Evolutionary conservation across 2,797 vertebrate species (phyloP), one percentile per base, ranked within the genome.

Genomic region (Gymnoscopelus braueri): DNA sequence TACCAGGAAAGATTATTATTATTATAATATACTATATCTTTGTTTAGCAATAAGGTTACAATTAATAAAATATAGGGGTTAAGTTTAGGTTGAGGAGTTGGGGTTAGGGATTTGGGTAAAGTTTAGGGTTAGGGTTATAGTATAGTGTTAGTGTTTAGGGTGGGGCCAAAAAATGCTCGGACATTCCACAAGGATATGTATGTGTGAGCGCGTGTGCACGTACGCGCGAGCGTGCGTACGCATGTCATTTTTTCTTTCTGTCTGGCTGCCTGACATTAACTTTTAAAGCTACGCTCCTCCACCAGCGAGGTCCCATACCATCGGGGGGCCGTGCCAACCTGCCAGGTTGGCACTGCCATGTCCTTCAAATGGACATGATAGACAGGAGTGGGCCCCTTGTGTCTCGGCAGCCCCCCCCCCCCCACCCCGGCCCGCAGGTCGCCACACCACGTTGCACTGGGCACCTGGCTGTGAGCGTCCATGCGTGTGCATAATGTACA

Each of bases 381-480:
- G 91, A 92, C 90, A 92, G 85, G 88, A 90, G 87, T 86, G 75
- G 84, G 80, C 82, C 85, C 86, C 62, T 74, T 74, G 71, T 51
- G 81, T 76, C 73, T 72, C 63, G 5, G 64, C 73, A 57, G 72
- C 86, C 74, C 79, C 68, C 84, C 65, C 80, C 84, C 83, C 83
- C 84, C 65, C 80, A 84, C 83, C 83, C 71, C 80, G 82, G 81
- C 87, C 89, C 85, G 80, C 75, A 74, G 77, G 67, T 80, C 82
- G 81, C 77, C 72, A 81, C 81, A 74, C 79, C 71, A 53, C 75
- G 19, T 19, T 19, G 19, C 19, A 19, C 19, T 19, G 19, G 81
- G 72, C 52, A 75, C 83, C 75, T 71, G 76, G 64, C 57, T 74
- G 51, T 60, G 29, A 32, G 66, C 57, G 65, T 72, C 79, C 71